Percentiles rank a stretch among this genome's conserved stretches.
Conservation (phyloP, 2,797 vertebrate genomes). For the Todus mexicanus region DNA sequence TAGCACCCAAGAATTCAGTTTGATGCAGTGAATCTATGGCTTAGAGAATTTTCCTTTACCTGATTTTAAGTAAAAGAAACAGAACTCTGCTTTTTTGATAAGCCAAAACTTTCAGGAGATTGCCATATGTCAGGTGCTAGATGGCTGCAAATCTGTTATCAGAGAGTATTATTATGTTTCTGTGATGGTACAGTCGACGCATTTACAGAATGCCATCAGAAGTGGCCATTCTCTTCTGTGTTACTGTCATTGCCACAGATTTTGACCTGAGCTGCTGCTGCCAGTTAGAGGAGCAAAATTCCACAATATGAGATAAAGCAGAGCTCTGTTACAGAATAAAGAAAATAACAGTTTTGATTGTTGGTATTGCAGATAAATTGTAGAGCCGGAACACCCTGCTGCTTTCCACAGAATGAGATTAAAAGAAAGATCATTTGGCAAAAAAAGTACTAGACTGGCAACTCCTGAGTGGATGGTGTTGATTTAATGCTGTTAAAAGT, state of each 20-base stretch:
- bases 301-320: background rate
- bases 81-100: background rate
- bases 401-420: conserved; percentile 37
- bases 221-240: background rate
- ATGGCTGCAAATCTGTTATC: background rate
- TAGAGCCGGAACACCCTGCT: background rate
- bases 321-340: background rate
- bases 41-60: background rate
- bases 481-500: conserved; percentile 45
- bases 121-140: background rate
- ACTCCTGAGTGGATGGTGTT: conserved; percentile 14
- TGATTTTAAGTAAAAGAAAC: background rate
- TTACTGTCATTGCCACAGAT: background rate
- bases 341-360: conserved; percentile 4
- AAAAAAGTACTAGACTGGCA: conserved; percentile 2
- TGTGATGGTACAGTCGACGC: background rate
- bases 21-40: background rate
- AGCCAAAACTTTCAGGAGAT: background rate
- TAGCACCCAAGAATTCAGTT: background rate
- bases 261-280: background rate
- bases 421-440: conserved; percentile 39
- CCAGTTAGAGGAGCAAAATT: conserved; percentile 1
- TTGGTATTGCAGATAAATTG: conserved; percentile 18
- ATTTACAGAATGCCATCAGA: background rate
- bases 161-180: background rate